These are phyloP conservation scores for Hemicordylus capensis DNA, from an alignment of 2,113 vertebrate species.

Conservation along the genomic window DNA sequence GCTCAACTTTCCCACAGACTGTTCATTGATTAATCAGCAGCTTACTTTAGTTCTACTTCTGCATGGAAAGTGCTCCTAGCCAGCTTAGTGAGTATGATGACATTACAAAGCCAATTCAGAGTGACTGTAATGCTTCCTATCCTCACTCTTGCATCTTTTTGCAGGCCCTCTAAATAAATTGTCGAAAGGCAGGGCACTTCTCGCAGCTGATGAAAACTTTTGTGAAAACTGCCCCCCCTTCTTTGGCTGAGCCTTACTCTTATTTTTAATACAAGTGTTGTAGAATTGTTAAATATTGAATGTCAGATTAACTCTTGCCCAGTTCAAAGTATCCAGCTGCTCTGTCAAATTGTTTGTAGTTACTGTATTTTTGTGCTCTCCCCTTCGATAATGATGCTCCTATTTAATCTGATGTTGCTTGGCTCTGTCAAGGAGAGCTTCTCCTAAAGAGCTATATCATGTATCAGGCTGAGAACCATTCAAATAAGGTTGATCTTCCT, in stretches of 20 bases:
- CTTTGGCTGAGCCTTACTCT: not conserved
- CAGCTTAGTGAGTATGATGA: not conserved
- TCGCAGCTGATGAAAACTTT: not conserved
- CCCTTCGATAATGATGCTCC: not conserved
- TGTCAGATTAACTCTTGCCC: slow-evolving; percentile 49
- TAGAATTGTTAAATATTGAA: slow-evolving; percentile 64
- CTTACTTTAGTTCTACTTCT: not conserved
- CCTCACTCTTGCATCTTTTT: not conserved
- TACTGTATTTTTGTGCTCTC: slow-evolving; percentile 23
- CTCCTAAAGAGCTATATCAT: slow-evolving; percentile 19
- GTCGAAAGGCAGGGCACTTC: not conserved
- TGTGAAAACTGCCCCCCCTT: not conserved
- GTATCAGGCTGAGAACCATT: slow-evolving; percentile 21
- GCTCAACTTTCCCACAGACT: not conserved
- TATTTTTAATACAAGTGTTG: slow-evolving; percentile 28
- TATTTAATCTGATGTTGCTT: slow-evolving; percentile 8
- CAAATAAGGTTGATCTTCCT: not conserved
- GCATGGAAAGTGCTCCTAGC: not conserved
- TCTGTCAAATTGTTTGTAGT: slow-evolving; percentile 48
- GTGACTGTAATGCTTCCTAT: not conserved
- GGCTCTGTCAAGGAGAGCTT: slow-evolving; percentile 20
- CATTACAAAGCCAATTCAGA: not conserved
- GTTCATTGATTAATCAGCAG: not conserved
- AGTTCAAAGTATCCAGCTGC: slow-evolving; percentile 50
- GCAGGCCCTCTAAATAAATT: not conserved